Base-by-base conservation (phyloP, 2,888 invertebrate genomes). In the Dromius quadrimaculatus region DNA sequence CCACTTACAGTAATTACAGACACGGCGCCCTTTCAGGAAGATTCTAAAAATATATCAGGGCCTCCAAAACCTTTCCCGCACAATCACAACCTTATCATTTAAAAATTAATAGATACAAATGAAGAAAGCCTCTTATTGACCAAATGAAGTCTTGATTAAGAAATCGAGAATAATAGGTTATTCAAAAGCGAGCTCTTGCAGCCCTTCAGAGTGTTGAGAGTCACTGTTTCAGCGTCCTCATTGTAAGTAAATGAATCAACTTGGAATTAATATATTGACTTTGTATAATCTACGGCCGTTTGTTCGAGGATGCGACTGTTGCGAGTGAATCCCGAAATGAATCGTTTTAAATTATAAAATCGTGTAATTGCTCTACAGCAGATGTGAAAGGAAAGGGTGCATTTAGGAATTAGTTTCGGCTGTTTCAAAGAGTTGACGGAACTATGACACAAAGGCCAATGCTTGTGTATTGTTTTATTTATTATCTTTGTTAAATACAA, bases 181-280 rank as follows among this genome's bases (percentile, higher is more conserved):
- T n/a, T n/a, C n/a, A n/a, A n/a, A 32, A 32, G 38, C 19, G 11
- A 5, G 11, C 34, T 59, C 19, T 36, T 19, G 15, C 17, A 32
- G 34, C 32, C 34, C 20, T 59, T 36, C 36, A 36, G 20, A 13
- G 9, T 13, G 11, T n/a, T n/a, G n/a, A n/a, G n/a, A n/a, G n/a
- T n/a, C n/a, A n/a, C n/a, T n/a, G n/a, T 13, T 28, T 54, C 50
- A 15, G 9, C 28, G 13, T 8, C 28, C 59, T 59, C 62, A 68
- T 68, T 68, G 68, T 68, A 68, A 59, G 68, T 68, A 68, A 68
- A 65, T 65, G 65, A 65, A 68, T 68, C 68, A 57, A 68, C 23
- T 68, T 43, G 22, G 68, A 64, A 59, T 68, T 68, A 68, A 68
- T 68, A 68, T 68, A 68, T 68, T 68, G 68, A 68, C 68, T 68